Base-by-base conservation (phyloP, 2,888 invertebrate genomes). In the Lepidocyrtoides sp. region DNA sequence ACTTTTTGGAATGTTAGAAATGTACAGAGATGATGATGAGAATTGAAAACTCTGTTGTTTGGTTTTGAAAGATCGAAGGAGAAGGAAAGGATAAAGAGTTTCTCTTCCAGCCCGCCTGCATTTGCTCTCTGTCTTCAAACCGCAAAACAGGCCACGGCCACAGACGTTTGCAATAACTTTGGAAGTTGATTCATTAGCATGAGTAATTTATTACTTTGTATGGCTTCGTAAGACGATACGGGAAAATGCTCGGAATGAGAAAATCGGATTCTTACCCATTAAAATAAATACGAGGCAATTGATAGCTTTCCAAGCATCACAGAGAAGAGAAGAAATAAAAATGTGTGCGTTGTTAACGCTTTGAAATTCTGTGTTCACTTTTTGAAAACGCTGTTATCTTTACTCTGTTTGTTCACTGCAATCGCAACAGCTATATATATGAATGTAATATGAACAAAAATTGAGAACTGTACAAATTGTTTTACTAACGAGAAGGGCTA, bases 91-190 rank as follows among this genome's bases (percentile, higher is more conserved):
- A 57, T 63, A 41, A 41, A 41, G 41, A 41, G 41, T 4, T 41
- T 54, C n/a, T n/a, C n/a, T n/a, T 83, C 72, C 51, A 85, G 57
- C 72, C 41, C n/a, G 17, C 66, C 69, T 84, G 44, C 44, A 12
- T 54, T 17, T 63, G 14, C 8, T 20, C 10, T 29, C 14, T 23
- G 57, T 14, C 72, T 72, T 26, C n/a, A 60, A 77, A 66, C 79
- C 79, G 44, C 79, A 87, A 23, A 69, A 57, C 85, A 86, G 60
- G 14, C 87, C 87, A 79, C 36, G 41, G 41, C 41, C 72, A 63
- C 85, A 85, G 85, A 72, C 87, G 87, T 87, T 87, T 87, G 87
- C 79, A 87, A 87, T 87, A 87, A 87, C 87, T 87, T 83, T 77
- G 48, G 48, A 54, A 87, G 87, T 44, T 63, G 79, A 77, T 79